phyloP scores from a whole-genome alignment of 2,797 vertebrate species.

The Sternotherus odoratus region DNA sequence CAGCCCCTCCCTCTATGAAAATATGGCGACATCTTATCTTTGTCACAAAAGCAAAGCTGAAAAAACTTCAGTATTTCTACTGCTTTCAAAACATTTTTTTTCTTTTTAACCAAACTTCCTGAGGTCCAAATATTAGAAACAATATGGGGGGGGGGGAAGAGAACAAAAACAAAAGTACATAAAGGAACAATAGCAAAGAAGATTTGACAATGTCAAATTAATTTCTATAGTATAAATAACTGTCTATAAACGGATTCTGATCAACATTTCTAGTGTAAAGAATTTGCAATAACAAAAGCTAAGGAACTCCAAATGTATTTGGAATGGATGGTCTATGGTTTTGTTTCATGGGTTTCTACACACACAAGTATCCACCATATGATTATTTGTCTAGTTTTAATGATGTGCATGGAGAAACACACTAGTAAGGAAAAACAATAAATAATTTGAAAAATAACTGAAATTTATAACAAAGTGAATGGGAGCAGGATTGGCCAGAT shows the following conservation, averaged over 20 bases:
- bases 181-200: background rate
- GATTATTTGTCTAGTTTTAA: slow-evolving; percentile 11
- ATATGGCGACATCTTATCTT: background rate
- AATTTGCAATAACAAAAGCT: background rate
- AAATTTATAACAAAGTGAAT: background rate
- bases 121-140: background rate
- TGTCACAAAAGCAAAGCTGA: background rate
- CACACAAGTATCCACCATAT: slow-evolving; percentile 24
- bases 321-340: background rate
- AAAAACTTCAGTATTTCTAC: background rate
- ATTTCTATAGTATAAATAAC: background rate
- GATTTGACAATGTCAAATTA: background rate
- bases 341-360: background rate
- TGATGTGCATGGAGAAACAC: slow-evolving; percentile 3
- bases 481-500: background rate
- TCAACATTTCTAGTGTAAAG: slow-evolving; percentile 25
- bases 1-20: background rate
- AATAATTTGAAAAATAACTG: slow-evolving; percentile 41
- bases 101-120: background rate
- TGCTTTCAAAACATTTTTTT: background rate
- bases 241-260: slow-evolving; percentile 16
- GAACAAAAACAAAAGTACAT: accelerated
- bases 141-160: background rate
- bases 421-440: slow-evolving; percentile 56
- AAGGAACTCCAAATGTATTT: slow-evolving; percentile 2